These are phyloP conservation scores for Cotesia chilonis DNA, from an alignment of 1,140 invertebrate species.

Conservation along the genomic window DNA sequence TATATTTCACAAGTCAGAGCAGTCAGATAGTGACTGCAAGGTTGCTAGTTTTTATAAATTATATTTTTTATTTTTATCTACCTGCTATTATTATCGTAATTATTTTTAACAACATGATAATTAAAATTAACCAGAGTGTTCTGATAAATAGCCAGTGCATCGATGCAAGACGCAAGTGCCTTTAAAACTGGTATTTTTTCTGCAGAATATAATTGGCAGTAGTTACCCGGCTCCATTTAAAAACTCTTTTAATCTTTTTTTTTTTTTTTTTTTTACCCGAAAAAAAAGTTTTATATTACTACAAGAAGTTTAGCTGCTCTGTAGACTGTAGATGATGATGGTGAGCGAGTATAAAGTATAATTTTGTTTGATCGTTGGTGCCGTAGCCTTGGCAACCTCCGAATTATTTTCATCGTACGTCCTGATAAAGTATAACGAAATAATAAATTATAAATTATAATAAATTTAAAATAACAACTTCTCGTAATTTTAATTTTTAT, in stretches of 20 bases:
- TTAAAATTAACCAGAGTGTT: slow-evolving; percentile 48
- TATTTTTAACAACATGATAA: background rate
- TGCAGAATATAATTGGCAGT: slow-evolving; percentile 13
- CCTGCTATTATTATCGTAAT: background rate
- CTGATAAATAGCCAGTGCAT: slow-evolving; percentile 57
- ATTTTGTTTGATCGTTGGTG: slow-evolving; percentile 26
- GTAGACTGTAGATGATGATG: too few relatives aligned
- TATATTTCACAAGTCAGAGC: too few relatives aligned
- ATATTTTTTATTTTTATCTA: background rate
- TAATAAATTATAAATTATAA: background rate
- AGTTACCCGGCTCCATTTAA: slow-evolving; percentile 18
- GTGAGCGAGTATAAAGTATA: too few relatives aligned
- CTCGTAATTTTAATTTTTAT: background rate
- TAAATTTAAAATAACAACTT: background rate
- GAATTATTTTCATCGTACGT: background rate
- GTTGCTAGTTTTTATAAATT: too few relatives aligned
- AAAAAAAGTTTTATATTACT: slow-evolving; percentile 4
- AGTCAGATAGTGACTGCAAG: too few relatives aligned
- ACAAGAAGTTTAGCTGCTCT: background rate
- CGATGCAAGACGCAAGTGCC: slow-evolving; percentile 53
- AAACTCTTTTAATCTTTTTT: slow-evolving; percentile 12
- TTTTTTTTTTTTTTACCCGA: background rate
- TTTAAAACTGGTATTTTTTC: slow-evolving; percentile 45
- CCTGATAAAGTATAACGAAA: background rate
- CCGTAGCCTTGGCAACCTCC: background rate